These are phyloP conservation scores for Euleptes europaea DNA, from an alignment of 2,113 vertebrate species.

Conservation along the genomic window DNA sequence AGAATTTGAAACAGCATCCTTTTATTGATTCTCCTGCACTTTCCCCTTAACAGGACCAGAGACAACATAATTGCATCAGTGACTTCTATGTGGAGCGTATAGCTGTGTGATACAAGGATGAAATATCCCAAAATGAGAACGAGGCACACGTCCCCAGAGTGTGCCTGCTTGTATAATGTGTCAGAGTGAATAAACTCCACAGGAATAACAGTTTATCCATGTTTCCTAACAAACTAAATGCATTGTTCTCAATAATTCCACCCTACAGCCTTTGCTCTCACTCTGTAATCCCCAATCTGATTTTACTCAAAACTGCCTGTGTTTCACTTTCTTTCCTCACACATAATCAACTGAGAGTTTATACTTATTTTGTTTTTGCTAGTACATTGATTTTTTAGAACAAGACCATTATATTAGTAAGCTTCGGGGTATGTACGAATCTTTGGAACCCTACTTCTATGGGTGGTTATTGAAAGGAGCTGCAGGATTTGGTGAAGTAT, in stretches of 20 bases:
- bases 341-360: background rate
- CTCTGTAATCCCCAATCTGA: background rate
- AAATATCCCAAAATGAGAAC: background rate
- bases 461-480: background rate
- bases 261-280: background rate
- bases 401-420: background rate
- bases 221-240: background rate
- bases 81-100: background rate
- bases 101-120: background rate
- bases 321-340: conserved; percentile 2
- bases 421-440: background rate
- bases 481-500: background rate
- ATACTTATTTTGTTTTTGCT: background rate
- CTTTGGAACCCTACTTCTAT: background rate
- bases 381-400: background rate
- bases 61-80: accelerated
- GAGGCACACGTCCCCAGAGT: background rate
- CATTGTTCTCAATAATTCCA: background rate
- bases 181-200: background rate
- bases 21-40: background rate
- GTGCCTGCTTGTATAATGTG: background rate
- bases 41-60: background rate
- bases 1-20: background rate
- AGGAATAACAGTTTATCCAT: background rate
- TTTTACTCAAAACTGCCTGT: background rate